Base-by-base conservation (phyloP, 1,140 invertebrate species). In the Hycleus phaleratus region DNA sequence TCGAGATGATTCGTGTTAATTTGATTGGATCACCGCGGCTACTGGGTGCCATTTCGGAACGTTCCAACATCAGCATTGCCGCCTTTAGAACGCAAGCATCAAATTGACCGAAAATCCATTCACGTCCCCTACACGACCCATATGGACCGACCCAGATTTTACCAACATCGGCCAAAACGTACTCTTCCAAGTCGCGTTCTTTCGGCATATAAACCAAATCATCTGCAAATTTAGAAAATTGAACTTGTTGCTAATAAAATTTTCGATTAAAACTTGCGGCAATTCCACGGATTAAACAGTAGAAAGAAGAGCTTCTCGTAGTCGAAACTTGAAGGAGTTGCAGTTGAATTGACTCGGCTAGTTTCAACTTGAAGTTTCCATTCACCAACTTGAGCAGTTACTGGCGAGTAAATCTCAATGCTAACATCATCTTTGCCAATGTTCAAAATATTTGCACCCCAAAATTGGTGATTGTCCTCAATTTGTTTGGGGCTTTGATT, bases 251-350 rank as follows among this genome's bases (percentile, higher is more conserved):
- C 32, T 54, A 55, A 26, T 38, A 52, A 61, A 32, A 49, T 51
- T 45, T 45, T 32, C 0, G 12, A 42, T 24, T 32, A 46, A 44
- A 50, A 60, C 71, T 71, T 74, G 90, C 90, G 84, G 79, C 82
- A 80, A 60, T 82, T 78, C 88, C 88, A 91, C 2, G 90, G 87
- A 74, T 92, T 92, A 71, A 91, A 91, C 3, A 91, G 75, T n/a
- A 92, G 74, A 71, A 88, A 92, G 43, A 91, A 70, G 12, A 79
- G 81, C 58, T 83, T 78, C 26, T 81, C 75, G 46, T 77, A 79
- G 58, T 79, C 74, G 57, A 75, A 78, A 11, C 73, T 38, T 9
- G 40, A 62, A 1, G 58, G 44, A 2, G 45, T 24, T 32, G 39
- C 46, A 7, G 50, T 48, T 3, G 32, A 56, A 46, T 61, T 65